Percentiles rank a stretch among this genome's conserved stretches.
Conservation (phyloP, 1,140 invertebrate species). For the Holcopasites calliopsidis region DNA sequence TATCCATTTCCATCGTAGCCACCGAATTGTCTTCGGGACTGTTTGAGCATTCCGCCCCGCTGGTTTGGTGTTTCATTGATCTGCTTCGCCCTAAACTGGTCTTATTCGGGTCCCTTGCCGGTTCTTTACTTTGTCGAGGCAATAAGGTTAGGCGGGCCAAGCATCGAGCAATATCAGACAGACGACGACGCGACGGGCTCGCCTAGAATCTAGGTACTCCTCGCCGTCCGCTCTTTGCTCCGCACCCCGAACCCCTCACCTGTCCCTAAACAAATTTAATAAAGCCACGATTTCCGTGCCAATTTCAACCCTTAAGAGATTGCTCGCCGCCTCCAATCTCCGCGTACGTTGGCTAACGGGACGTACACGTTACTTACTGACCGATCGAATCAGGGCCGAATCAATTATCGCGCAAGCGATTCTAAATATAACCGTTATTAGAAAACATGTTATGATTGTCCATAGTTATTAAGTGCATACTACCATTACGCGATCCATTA, state of each 20-base stretch:
- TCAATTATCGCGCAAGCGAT: slow-evolving; percentile 14
- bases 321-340: slow-evolving; percentile 44
- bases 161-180: slow-evolving; percentile 74
- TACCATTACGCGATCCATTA: neutral
- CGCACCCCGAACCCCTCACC: slow-evolving; percentile 35
- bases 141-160: slow-evolving; percentile 75
- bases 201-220: slow-evolving; percentile 61
- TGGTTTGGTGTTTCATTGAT: slow-evolving; percentile 72
- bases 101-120: slow-evolving; percentile 61
- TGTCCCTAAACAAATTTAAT: slow-evolving; percentile 78
- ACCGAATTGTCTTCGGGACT: slow-evolving; percentile 45
- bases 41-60: slow-evolving; percentile 56
- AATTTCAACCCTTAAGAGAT: slow-evolving; percentile 67
- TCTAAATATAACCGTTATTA: no score
- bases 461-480: no score
- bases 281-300: slow-evolving; percentile 77
- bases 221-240: slow-evolving; percentile 45
- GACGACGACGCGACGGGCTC: slow-evolving; percentile 67
- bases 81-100: slow-evolving; percentile 68
- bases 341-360: slow-evolving; percentile 36
- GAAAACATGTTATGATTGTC: neutral
- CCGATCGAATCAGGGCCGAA: slow-evolving; percentile 8
- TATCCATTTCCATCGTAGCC: slow-evolving; percentile 45
- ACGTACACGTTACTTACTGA: slow-evolving; percentile 36
- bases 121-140: slow-evolving; percentile 72